phyloP scores from a whole-genome alignment of 1,140 invertebrate genomes.

The Pissodes strobi region DNA sequence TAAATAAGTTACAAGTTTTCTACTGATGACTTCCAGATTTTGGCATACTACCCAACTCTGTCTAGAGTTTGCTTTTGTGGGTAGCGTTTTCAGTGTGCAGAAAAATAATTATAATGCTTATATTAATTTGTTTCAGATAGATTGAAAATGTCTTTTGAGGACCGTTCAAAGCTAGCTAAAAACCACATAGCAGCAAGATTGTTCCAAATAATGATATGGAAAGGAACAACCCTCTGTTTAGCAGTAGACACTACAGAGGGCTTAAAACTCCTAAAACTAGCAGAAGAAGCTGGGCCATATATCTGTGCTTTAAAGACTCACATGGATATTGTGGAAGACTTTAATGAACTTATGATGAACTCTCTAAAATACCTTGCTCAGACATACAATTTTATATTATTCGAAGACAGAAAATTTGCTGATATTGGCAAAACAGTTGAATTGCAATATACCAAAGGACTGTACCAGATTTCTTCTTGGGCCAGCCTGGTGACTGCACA shows the following conservation, averaged over 20 bases:
- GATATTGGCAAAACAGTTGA: constrained; percentile 95
- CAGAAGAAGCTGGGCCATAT: constrained; percentile 77
- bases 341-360: constrained; percentile 65
- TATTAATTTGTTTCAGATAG: constrained; percentile 57
- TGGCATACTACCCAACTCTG: too few species aligned
- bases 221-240: constrained; percentile 86
- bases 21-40: too few species aligned
- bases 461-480: constrained; percentile 83
- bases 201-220: constrained; percentile 78
- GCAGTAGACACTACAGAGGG: constrained; percentile 78
- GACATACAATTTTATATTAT: constrained; percentile 85
- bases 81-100: too few species aligned
- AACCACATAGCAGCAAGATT: constrained; percentile 69
- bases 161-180: constrained; percentile 62
- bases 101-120: too few species aligned
- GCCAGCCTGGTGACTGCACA: constrained; percentile 91
- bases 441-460: constrained; percentile 76
- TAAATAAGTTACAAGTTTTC: too few species aligned
- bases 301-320: constrained; percentile 92
- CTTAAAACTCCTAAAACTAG: constrained; percentile 72
- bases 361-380: constrained; percentile 70
- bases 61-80: too few species aligned
- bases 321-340: constrained; percentile 86
- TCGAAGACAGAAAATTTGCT: constrained; percentile 97
- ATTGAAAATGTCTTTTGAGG: constrained; percentile 62